phyloP scores from a whole-genome alignment of 2,797 vertebrate species.

The Peromyscus eremicus region DNA sequence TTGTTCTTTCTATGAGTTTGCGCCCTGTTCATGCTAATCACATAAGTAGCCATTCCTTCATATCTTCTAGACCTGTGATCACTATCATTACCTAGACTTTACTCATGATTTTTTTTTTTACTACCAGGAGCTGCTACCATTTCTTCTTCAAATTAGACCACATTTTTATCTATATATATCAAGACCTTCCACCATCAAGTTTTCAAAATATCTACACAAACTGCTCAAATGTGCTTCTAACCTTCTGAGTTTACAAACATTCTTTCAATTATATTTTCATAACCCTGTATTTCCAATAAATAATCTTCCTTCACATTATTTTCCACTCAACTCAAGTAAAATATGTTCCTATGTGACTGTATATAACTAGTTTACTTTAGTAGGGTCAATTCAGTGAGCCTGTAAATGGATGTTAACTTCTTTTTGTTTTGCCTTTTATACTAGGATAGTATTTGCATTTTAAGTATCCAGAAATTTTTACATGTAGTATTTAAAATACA shows the following conservation, averaged over 20 bases:
- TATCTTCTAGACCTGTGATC: background rate
- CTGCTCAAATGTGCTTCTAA: background rate
- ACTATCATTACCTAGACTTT: background rate
- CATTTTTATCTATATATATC: background rate
- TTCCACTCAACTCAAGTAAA: background rate
- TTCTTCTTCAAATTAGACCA: background rate
- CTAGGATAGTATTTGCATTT: background rate
- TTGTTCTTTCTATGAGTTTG: background rate
- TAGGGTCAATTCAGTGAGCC: background rate
- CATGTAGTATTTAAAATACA: constrained; percentile 13
- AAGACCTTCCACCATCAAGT: background rate
- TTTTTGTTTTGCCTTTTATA: background rate
- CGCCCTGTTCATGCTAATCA: background rate
- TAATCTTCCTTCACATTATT: background rate
- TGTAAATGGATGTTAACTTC: background rate
- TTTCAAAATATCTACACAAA: background rate
- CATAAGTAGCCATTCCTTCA: background rate
- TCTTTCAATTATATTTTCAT: background rate
- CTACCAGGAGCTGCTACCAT: background rate
- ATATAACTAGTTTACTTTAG: background rate
- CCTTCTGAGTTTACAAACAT: background rate
- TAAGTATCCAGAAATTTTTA: background rate
- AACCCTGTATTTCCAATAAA: background rate
- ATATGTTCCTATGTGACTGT: background rate
- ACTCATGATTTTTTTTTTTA: background rate